Evolutionary conservation across 2,797 vertebrate species (phyloP), one percentile per base, ranked within the genome.

Genomic region (Tiaroga cobitis): DNA sequence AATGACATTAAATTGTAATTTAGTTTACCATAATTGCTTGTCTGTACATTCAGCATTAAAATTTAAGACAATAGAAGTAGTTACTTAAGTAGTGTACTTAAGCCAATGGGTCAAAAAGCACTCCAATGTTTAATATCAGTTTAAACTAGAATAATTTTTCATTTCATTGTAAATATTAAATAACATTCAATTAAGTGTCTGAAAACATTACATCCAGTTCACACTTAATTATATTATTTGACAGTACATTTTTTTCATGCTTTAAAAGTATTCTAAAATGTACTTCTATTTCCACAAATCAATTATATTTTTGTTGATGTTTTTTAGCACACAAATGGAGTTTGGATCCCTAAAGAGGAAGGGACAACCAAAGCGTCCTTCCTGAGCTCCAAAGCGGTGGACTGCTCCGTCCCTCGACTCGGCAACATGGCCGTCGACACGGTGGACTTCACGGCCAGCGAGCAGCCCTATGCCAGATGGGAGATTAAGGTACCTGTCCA

Each of bases 401-500:
- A 96, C 92, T 97, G 96, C 49, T 88, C 88, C 0, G 90, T 96
- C 19, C 96, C 96, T 0, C 88, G 92, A 7, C 88, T 94, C 85
- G 94, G 93, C 90, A 93, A 85, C 85, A 87, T 92, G 3, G 91
- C 92, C 9, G 82, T 88, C 43, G 94, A 92, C 49, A 87, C 91
- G 13, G 89, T 94, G 49, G 94, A 93, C 89, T 94, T 96, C 81
- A 92, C 93, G 90, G 94, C 94, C 1, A 90, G 94, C 2, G 94
- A 95, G 1, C 93, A 96, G 90, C 95, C 95, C 0, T 94, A 96
- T 0, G 93, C 94, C 70, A 94, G 95, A 91, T 97, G 96, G 96
- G 96, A 97, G 92, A 94, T 97, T 34, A 96, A 96, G 94, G 96
- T 95, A 94, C 63, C 24, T 26, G 72, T 59, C 51, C 4, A 68